Conservation (phyloP, 2,113 vertebrate genomes). For the Leptodactylus fuscus region DNA sequence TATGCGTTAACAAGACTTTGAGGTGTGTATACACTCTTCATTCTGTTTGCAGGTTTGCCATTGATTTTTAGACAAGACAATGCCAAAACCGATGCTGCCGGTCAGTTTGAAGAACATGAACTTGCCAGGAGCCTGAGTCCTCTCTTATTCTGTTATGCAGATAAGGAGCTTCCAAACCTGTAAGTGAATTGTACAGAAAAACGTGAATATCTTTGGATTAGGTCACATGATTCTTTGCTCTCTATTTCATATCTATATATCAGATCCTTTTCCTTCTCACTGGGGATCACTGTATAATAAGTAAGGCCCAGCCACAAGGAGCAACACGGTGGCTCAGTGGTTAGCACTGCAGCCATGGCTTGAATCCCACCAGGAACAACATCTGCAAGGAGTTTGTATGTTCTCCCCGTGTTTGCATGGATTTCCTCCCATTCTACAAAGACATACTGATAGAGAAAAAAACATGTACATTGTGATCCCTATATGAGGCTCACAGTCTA, state of each 20-base stretch:
- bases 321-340: too few relatives aligned
- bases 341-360: too few relatives aligned
- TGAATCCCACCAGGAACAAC: too few relatives aligned
- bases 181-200: constrained; percentile 67
- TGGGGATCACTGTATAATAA: too few relatives aligned
- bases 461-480: too few relatives aligned
- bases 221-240: background rate
- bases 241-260: background rate
- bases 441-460: too few relatives aligned
- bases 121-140: constrained; percentile 94
- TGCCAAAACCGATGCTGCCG: constrained; percentile 87
- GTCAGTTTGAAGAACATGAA: constrained; percentile 97
- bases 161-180: constrained; percentile 96
- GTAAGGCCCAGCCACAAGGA: too few relatives aligned
- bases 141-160: constrained; percentile 92
- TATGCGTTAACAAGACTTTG: too few relatives aligned
- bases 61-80: constrained; percentile 98
- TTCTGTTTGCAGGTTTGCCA: constrained; percentile 81
- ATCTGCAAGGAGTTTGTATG: too few relatives aligned
- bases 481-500: too few relatives aligned
- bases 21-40: background rate
- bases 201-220: background rate
- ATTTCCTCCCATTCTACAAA: too few relatives aligned
- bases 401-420: too few relatives aligned
- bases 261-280: background rate